Evolutionary conservation across 2,113 vertebrate species (phyloP), one percentile per base, ranked within the genome.

Genomic region (Oreochromis tanganicae): DNA sequence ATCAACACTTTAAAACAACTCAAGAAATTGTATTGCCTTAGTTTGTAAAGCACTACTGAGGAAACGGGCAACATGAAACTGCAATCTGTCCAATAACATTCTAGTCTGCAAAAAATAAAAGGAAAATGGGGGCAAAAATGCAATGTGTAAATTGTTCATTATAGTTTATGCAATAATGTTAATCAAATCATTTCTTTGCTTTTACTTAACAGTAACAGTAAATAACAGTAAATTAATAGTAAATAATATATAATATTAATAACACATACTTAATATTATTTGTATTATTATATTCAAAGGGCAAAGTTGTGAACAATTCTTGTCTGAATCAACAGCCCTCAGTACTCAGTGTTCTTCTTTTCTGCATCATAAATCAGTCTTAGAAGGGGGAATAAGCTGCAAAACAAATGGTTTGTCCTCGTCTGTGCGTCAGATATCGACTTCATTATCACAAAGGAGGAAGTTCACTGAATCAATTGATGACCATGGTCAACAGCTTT

Each of bases 401-500:
- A 17, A n/a, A 19, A 54, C 19, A 81, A 81, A 82, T 63, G 59
- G 71, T 79, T 84, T 81, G 84, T 81, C 81, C 63, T 50, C 41
- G 4, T 16, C 54, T 29, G 71, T 86, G 79, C 83, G 78, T 87
- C 86, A 88, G 78, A 52, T 82, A 92, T 91, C 11, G 87, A 94
- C 84, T 90, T 84, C 89, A 94, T 93, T 92, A 94, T 91, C 85
- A 88, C 86, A 46, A 80, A 85, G 80, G 83, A 92, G 84, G 85
- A 91, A 91, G 89, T 84, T 87, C 82, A 82, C 80, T 87, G 82
- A 90, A 94, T 94, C 91, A 88, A 94, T 87, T 88, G 87, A 93
- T 91, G 88, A 92, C 59, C 29, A 73, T 59, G 52, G 89, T 89
- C 87, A 89, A 85, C 68, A 61, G 89, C 56, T 82, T 93, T 93